Base-by-base conservation (phyloP, 2,113 vertebrate genomes). In the Pithys albifrons region DNA sequence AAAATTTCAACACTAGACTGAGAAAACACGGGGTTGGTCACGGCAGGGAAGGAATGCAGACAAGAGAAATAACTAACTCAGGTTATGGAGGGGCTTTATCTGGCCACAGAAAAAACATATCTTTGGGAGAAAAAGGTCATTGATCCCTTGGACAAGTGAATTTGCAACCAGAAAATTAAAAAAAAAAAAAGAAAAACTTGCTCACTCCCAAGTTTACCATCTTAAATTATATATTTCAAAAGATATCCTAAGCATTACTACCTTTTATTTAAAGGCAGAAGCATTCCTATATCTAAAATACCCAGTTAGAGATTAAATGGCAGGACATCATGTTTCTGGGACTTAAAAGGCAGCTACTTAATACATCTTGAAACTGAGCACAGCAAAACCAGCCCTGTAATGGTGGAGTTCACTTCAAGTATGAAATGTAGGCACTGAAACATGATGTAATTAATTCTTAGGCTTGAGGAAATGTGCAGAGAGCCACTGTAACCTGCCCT, bases 391-490 rank as follows among this genome's bases (percentile, higher is more conserved):
- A 81, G 83, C 19, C 35, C 15, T 2, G 1, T 9, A 61, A 74
- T n/a, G 45, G 35, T 64, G 61, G 57, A 75, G 35, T 65, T 78
- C 55, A 52, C 52, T 75, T 59, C 69, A 25, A 23, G 46, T 25
- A 67, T 33, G 83, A 95, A 84, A 67, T 39, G 43, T 65, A 93
- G 89, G 33, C 83, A 43, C 86, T 74, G 86, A 89, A 88, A 96
- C 65, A n/a, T 10, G 75, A 77, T 67, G 92, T 67, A 84, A 96
- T 95, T 91, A 96, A 96, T 95, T 89, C 83, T 71, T 75, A 61
- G 73, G 86, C 83, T 95, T 51, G 69, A 77, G 76, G 69, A 96
- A 87, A 84, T 57, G 91, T 57, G 65, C 69, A 89, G 79, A 52
- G 91, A 92, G 61, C 31, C 84, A 91, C 80, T 41, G 39, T 17